phyloP scores from a whole-genome alignment of 1,140 invertebrate genomes.

The Atopsyche davidsoni region DNA sequence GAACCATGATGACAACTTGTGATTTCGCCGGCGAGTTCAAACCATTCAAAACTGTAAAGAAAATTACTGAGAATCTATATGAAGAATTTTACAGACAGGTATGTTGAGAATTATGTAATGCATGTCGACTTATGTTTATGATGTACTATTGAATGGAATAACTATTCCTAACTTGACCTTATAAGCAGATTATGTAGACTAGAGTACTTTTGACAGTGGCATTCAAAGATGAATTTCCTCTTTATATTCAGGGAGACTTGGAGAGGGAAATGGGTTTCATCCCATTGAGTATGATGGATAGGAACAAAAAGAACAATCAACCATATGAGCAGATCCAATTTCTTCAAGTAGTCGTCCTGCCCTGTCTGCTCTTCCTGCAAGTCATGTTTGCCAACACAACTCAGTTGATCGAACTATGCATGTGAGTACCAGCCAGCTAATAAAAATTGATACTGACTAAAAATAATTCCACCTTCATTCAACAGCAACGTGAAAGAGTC shows the following conservation, averaged over 20 bases:
- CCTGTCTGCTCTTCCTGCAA: conserved; percentile 45
- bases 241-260: conserved; percentile 43
- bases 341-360: conserved; percentile 49
- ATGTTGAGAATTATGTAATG: conserved; percentile 1
- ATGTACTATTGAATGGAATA: background rate
- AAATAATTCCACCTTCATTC: background rate
- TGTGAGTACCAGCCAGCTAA: too few relatives aligned
- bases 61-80: conserved; percentile 46
- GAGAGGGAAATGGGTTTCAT: conserved; percentile 50
- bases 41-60: conserved; percentile 48
- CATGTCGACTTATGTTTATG: background rate
- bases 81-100: conserved; percentile 48
- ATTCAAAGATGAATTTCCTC: conserved; percentile 8
- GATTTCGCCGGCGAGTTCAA: conserved; percentile 53
- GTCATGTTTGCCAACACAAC: conserved; percentile 42
- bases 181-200: too few relatives aligned
- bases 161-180: too few relatives aligned
- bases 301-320: conserved; percentile 44
- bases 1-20: conserved; percentile 52
- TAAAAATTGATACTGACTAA: too few relatives aligned
- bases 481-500: conserved; percentile 37
- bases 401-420: conserved; percentile 38
- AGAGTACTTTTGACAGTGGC: conserved; percentile 26
- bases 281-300: conserved; percentile 53
- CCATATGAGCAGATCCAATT: conserved; percentile 55